These are phyloP conservation scores for Oscheius myriophilus DNA, from an alignment of 2,888 invertebrate species.

Conservation along the genomic window DNA sequence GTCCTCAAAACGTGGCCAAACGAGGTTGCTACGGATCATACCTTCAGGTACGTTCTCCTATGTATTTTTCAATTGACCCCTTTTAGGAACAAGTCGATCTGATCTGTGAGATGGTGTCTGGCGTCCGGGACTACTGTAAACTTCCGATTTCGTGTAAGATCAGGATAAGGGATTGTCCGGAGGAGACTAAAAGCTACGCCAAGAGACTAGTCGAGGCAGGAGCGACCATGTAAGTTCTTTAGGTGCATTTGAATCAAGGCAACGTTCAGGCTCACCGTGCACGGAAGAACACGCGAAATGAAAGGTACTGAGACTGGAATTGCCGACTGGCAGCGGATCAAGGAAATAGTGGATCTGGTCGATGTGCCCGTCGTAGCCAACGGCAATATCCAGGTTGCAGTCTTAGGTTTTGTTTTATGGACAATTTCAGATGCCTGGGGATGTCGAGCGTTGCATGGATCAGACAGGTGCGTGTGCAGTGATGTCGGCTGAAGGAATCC, in stretches of 20 bases:
- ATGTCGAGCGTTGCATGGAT: constrained; percentile 84
- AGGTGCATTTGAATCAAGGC: background rate
- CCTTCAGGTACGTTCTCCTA: constrained; percentile 73
- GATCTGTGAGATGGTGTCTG: constrained; percentile 65
- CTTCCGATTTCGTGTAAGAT: constrained; percentile 97
- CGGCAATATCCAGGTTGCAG: constrained; percentile 88
- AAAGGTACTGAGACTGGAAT: constrained; percentile 94
- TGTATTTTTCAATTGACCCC: background rate
- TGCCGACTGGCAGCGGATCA: constrained; percentile 92
- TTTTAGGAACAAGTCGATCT: constrained; percentile 55
- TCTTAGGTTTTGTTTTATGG: background rate
- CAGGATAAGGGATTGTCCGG: constrained; percentile 83
- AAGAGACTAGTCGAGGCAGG: constrained; percentile 88
- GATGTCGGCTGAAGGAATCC: constrained; percentile 84
- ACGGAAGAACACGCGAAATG: constrained; percentile 88
- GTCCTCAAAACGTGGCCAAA: constrained; percentile 96
- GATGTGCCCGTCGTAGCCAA: constrained; percentile 94
- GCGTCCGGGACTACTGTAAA: constrained; percentile 57
- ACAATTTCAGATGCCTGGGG: constrained; percentile 82
- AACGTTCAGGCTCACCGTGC: constrained; percentile 90
- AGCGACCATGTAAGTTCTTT: constrained; percentile 78
- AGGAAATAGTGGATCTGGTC: constrained; percentile 86
- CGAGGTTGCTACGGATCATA: constrained; percentile 95
- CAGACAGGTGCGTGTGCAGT: constrained; percentile 83
- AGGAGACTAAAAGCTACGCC: constrained; percentile 89